Conservation (phyloP, 2,888 invertebrate species). For the Drosophila testacea region DNA sequence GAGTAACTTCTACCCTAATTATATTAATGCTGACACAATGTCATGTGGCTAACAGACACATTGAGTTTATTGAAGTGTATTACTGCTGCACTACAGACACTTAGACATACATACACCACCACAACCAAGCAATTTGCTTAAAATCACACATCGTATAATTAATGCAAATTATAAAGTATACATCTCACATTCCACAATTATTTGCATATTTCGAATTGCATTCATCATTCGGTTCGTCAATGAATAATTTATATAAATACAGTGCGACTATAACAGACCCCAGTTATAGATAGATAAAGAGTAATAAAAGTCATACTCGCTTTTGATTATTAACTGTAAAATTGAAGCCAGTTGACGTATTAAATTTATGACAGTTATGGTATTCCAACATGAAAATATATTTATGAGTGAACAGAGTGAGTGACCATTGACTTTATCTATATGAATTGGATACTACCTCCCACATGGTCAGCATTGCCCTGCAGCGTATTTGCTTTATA, state of each 20-base stretch:
- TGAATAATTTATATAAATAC: constrained; percentile 23
- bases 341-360: constrained; percentile 22
- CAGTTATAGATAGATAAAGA: constrained; percentile 1
- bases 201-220: constrained; percentile 16
- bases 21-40: background rate
- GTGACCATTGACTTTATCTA: constrained; percentile 21
- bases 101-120: background rate
- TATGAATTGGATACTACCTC: background rate
- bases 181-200: constrained; percentile 23
- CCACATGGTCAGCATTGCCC: constrained; percentile 10
- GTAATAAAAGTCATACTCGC: background rate
- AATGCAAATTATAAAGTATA: constrained; percentile 40
- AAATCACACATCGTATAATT: constrained; percentile 7
- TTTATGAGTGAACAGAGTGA: constrained; percentile 34
- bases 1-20: background rate
- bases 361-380: constrained; percentile 12
- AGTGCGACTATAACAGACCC: background rate
- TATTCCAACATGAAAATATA: constrained; percentile 15
- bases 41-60: constrained; percentile 1
- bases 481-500: constrained; percentile 40
- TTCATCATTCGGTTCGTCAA: background rate
- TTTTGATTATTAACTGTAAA: constrained; percentile 17
- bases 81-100: background rate
- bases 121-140: background rate
- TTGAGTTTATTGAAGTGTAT: background rate